These are phyloP conservation scores for Rhynchophorus ferrugineus DNA, from an alignment of 1,140 invertebrate species.

Conservation along the genomic window DNA sequence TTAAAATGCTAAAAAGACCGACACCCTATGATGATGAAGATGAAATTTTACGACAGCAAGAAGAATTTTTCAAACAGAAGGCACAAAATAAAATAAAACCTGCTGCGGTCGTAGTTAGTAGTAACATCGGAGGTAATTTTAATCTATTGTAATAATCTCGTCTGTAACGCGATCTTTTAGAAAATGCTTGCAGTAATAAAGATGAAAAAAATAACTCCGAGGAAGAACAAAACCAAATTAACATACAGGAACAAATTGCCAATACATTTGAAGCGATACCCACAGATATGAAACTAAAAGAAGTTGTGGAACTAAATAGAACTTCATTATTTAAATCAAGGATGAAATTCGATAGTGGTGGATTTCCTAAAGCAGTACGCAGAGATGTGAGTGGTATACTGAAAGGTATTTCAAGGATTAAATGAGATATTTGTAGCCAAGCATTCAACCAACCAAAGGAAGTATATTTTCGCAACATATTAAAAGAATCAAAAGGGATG, in stretches of 20 bases:
- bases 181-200: constrained; percentile 1
- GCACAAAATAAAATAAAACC: constrained; percentile 47
- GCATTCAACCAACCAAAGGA: constrained; percentile 25
- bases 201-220: neutral
- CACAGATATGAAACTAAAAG: constrained; percentile 37
- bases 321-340: constrained; percentile 1
- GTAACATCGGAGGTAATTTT: constrained; percentile 36
- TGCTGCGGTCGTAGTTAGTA: constrained; percentile 51
- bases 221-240: neutral
- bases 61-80: constrained; percentile 51
- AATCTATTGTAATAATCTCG: constrained; percentile 23
- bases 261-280: constrained; percentile 37
- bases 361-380: constrained; percentile 38
- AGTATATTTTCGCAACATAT: constrained; percentile 42
- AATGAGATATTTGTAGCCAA: constrained; percentile 31
- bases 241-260: constrained; percentile 31
- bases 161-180: neutral
- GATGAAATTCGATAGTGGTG: constrained; percentile 26
- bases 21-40: constrained; percentile 58
- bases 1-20: constrained; percentile 51
- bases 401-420: neutral
- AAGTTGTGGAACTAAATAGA: constrained; percentile 37
- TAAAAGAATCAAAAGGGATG: constrained; percentile 28
- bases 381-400: constrained; percentile 30
- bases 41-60: constrained; percentile 61